Conservation (phyloP, 2,888 invertebrate species). For the Taphrorychus bicolor region DNA sequence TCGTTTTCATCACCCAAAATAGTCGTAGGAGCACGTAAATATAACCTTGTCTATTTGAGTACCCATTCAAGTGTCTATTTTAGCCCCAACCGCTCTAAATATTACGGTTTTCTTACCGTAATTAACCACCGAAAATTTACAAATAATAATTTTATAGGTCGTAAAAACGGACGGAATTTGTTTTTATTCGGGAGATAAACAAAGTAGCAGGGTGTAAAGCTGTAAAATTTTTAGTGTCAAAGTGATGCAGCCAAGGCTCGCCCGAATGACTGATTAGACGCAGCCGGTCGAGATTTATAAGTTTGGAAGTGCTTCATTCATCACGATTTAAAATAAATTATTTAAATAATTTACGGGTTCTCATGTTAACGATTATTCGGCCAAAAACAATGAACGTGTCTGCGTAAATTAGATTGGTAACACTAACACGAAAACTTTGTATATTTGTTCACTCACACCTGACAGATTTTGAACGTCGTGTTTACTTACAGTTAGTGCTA, state of each 20-base stretch:
- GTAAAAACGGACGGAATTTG: constrained; percentile 35
- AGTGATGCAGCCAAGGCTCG: constrained; percentile 36
- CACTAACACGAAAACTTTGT: neutral
- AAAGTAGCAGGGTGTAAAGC: constrained; percentile 39
- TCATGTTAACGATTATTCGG: neutral
- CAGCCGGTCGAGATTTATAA: constrained; percentile 24
- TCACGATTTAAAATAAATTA: constrained; percentile 4
- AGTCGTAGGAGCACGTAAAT: neutral
- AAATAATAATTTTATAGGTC: constrained; percentile 38
- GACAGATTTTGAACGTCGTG: neutral
- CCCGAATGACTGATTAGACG: constrained; percentile 26
- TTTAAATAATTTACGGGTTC: neutral
- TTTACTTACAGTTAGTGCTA: no score
- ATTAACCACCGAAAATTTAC: constrained; percentile 31
- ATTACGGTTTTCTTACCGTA: constrained; percentile 11
- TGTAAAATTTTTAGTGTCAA: constrained; percentile 40
- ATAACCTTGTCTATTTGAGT: constrained; percentile 4
- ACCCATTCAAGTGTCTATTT: constrained; percentile 6
- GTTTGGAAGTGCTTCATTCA: constrained; percentile 30
- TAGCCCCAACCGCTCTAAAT: neutral
- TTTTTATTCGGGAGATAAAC: constrained; percentile 32
- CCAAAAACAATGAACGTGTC: neutral
- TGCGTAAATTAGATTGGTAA: neutral
- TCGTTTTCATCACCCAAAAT: neutral
- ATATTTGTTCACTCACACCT: neutral